Percentiles rank a stretch among this genome's conserved stretches.
phyloP scores from a whole-genome alignment of 1,140 invertebrate genomes.

The Leptinotarsa undecemlineata region DNA sequence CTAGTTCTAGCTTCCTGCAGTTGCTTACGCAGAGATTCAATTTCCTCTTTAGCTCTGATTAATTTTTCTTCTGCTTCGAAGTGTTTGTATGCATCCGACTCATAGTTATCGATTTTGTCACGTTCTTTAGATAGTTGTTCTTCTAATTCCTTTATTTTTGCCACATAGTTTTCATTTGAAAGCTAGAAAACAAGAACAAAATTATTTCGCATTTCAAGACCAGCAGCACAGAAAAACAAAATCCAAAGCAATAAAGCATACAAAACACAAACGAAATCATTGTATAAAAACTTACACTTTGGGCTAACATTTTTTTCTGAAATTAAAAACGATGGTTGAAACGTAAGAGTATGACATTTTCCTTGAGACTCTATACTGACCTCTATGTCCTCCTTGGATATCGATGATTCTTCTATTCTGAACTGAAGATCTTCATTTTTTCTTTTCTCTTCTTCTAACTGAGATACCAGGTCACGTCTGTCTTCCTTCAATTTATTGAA shows the following conservation, averaged over 20 bases:
- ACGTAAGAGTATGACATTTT: not conserved
- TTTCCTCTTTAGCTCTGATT: slow-evolving; percentile 54
- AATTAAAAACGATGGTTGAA: slow-evolving; percentile 31
- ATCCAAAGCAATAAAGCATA: slow-evolving; percentile 18
- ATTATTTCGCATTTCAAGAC: too few relatives aligned
- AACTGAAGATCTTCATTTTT: slow-evolving; percentile 92
- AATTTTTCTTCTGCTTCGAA: slow-evolving; percentile 63
- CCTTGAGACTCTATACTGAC: slow-evolving; percentile 58
- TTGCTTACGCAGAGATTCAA: slow-evolving; percentile 44
- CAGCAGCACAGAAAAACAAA: too few relatives aligned
- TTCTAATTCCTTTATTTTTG: slow-evolving; percentile 62
- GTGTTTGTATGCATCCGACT: slow-evolving; percentile 60
- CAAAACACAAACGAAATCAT: slow-evolving; percentile 25
- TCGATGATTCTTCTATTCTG: slow-evolving; percentile 85
- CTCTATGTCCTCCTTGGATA: slow-evolving; percentile 79
- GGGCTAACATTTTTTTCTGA: slow-evolving; percentile 56
- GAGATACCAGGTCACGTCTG: slow-evolving; percentile 65
- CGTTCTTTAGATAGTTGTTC: slow-evolving; percentile 57
- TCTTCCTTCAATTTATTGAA: slow-evolving; percentile 66
- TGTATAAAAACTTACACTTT: slow-evolving; percentile 57
- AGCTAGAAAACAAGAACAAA: slow-evolving; percentile 47
- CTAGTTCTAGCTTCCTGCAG: slow-evolving; percentile 35
- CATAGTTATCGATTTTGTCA: slow-evolving; percentile 57
- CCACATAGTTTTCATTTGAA: slow-evolving; percentile 57
- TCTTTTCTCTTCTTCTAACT: slow-evolving; percentile 83